phyloP scores from a whole-genome alignment of 2,888 invertebrate species.

The Prosapia bicincta region DNA sequence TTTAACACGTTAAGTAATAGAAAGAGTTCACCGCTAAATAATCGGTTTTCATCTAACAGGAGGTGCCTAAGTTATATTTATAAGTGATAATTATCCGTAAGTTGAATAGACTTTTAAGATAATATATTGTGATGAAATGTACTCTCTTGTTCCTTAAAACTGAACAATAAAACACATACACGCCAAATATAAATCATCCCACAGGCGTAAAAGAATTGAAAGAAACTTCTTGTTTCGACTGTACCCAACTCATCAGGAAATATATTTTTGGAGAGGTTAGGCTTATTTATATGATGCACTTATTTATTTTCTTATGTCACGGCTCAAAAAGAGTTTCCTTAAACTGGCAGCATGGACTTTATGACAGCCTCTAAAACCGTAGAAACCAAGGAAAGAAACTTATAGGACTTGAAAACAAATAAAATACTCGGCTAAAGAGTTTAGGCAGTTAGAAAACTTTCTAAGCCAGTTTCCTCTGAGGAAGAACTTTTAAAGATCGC shows the following conservation, averaged over 20 bases:
- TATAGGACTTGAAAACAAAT: conserved; percentile 2
- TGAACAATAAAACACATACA: too few relatives aligned
- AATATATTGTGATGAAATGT: too few relatives aligned
- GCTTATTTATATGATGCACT: neutral
- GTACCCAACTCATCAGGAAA: neutral
- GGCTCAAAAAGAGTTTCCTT: neutral
- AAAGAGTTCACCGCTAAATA: too few relatives aligned
- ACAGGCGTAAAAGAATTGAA: too few relatives aligned
- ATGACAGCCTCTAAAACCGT: neutral
- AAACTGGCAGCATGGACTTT: neutral
- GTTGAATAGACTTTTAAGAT: too few relatives aligned
- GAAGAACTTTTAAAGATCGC: neutral
- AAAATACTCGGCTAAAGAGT: neutral
- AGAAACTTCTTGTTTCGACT: neutral
- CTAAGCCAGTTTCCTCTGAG: neutral
- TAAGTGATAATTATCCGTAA: too few relatives aligned
- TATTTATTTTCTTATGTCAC: neutral
- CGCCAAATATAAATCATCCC: too few relatives aligned
- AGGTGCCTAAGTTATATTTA: too few relatives aligned
- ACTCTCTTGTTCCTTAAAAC: too few relatives aligned
- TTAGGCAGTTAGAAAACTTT: neutral
- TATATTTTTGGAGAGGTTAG: neutral
- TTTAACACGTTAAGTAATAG: too few relatives aligned
- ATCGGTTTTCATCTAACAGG: too few relatives aligned
- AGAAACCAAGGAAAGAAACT: neutral